Conservation (phyloP, 2,113 vertebrate species). For the Oceanites oceanicus region DNA sequence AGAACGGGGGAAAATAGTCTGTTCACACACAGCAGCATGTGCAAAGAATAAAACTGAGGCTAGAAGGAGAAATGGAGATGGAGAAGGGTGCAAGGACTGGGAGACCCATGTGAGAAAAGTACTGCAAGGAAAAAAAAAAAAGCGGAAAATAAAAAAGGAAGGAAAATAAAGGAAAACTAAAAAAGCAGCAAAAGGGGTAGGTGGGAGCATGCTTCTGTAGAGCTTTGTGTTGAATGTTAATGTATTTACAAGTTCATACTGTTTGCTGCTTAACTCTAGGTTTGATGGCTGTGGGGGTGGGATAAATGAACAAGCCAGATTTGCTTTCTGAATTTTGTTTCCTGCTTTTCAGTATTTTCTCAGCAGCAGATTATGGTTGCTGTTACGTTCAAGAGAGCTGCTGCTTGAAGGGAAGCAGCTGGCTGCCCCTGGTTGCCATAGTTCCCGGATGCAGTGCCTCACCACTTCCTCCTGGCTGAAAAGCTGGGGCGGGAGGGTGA, state of each 20-base stretch:
- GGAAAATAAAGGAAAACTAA: too few relatives aligned
- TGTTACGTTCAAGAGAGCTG: not conserved
- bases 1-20: not conserved
- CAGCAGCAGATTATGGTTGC: not conserved
- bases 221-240: not conserved
- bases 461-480: not conserved
- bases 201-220: not conserved
- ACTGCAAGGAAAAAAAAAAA: not conserved
- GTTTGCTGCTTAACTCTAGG: not conserved
- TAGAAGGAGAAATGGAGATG: not conserved
- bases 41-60: not conserved
- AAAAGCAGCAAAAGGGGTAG: not conserved
- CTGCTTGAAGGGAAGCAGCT: slow-evolving; percentile 11
- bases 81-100: not conserved
- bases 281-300: not conserved
- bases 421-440: not conserved
- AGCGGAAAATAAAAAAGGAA: not conserved
- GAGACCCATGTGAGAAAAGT: not conserved
- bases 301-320: not conserved
- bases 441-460: not conserved
- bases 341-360: not conserved
- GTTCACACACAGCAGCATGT: not conserved
- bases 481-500: not conserved
- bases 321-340: not conserved
- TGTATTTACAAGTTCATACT: not conserved